phyloP scores from a whole-genome alignment of 2,113 vertebrate species.

The Taxidea taxus region DNA sequence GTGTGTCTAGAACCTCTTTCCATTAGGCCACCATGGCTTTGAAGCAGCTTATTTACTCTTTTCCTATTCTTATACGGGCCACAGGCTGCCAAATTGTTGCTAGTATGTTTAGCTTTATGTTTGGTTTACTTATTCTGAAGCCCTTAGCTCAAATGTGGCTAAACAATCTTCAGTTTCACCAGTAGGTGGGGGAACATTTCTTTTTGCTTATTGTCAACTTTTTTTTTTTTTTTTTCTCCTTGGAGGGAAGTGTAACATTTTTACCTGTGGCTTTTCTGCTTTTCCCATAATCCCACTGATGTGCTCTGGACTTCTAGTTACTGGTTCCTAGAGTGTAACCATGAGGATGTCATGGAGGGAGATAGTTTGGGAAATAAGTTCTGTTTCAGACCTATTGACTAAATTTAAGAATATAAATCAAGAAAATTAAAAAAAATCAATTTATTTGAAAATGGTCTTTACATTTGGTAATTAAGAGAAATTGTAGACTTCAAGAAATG shows the following conservation, averaged over 20 bases:
- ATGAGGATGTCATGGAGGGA: neutral
- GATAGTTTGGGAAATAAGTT: neutral
- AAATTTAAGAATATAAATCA: neutral
- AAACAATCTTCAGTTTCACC: slow-evolving; percentile 30
- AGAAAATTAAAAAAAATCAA: neutral
- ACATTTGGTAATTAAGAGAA: neutral
- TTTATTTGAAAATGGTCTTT: neutral
- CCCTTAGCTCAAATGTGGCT: neutral
- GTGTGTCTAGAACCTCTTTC: neutral
- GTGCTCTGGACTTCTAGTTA: neutral
- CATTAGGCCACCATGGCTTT: neutral
- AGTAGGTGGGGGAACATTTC: slow-evolving; percentile 15
- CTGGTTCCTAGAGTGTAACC: neutral
- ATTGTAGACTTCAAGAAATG: neutral
- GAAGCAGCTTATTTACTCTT: neutral
- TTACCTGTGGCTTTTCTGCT: neutral
- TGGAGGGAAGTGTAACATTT: neutral
- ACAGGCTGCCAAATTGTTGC: neutral
- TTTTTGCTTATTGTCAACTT: neutral
- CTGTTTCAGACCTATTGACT: neutral
- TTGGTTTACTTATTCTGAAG: slow-evolving; percentile 13
- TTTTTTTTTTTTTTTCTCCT: too few species aligned
- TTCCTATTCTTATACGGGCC: neutral
- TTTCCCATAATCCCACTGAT: neutral
- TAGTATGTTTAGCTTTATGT: neutral